Conservation (phyloP, 2,113 vertebrate genomes). For the Ammodytes dubius region DNA sequence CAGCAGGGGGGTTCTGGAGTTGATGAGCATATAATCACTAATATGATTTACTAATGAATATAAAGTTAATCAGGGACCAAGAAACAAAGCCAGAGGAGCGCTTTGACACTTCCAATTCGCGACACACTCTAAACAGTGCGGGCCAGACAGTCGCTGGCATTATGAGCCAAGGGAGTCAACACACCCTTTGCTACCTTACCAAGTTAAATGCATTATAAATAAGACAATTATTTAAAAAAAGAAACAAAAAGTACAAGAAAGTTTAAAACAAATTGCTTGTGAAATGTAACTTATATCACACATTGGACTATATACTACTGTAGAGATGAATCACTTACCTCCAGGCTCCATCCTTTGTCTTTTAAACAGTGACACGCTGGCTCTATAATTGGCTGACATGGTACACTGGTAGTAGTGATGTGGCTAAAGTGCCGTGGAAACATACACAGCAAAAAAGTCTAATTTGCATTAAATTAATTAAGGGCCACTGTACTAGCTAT, state of each 20-base stretch:
- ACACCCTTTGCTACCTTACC: too few species aligned
- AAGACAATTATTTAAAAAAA: neutral
- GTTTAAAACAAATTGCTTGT: neutral
- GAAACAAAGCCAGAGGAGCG: conserved; percentile 59
- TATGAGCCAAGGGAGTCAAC: neutral
- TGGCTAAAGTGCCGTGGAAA: conserved; percentile 58
- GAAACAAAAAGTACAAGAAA: neutral
- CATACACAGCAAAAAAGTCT: conserved; percentile 64
- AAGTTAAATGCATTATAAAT: neutral
- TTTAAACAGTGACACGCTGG: conserved; percentile 33
- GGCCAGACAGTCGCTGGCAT: neutral
- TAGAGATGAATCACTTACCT: conserved; percentile 25
- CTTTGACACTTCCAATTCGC: conserved; percentile 58
- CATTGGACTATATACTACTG: neutral
- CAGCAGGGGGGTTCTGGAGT: conserved; percentile 53
- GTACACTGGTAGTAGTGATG: conserved; percentile 43
- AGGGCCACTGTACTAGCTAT: conserved; percentile 81
- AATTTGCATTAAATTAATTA: conserved; percentile 88
- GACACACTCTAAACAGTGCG: conserved; percentile 33
- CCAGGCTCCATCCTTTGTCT: conserved; percentile 19
- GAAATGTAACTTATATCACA: neutral
- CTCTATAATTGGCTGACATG: conserved; percentile 70
- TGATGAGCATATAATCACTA: conserved; percentile 72
- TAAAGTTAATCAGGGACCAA: conserved; percentile 72
- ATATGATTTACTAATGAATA: conserved; percentile 77